phyloP scores from a whole-genome alignment of 2,797 vertebrate species.

The Anguilla pacifica region DNA sequence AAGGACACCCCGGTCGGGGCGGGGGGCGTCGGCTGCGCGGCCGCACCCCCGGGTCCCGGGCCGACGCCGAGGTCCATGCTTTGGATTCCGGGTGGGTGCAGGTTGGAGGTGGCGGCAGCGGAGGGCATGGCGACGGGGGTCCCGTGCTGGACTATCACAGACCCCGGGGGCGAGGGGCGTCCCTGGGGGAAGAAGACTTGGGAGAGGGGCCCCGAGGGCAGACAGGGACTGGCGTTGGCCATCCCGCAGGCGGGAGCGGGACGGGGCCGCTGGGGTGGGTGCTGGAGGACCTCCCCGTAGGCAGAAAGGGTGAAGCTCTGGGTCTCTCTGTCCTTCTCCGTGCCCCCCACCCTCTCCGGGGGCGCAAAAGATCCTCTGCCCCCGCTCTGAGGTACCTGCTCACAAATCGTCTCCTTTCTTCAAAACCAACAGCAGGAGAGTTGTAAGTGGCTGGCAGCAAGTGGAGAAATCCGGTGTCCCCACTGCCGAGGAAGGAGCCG shows the following conservation, averaged over 20 bases:
- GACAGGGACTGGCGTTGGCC: constrained; percentile 74
- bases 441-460: not conserved
- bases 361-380: constrained; percentile 44
- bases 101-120: constrained; percentile 47
- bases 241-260: constrained; percentile 52
- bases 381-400: not conserved
- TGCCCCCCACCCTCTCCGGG: constrained; percentile 45
- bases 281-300: not conserved
- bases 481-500: constrained; percentile 45
- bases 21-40: constrained; percentile 51
- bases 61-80: constrained; percentile 51
- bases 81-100: constrained; percentile 50
- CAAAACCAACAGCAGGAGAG: constrained; percentile 8
- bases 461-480: constrained; percentile 5
- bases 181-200: constrained; percentile 70
- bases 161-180: constrained; percentile 58
- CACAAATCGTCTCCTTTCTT: constrained; percentile 14
- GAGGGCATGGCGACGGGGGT: constrained; percentile 54
- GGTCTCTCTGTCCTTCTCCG: constrained; percentile 42
- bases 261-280: constrained; percentile 3
- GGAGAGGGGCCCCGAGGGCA: constrained; percentile 60
- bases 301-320: constrained; percentile 19
- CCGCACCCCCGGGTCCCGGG: constrained; percentile 49
- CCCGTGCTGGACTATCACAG: constrained; percentile 62
- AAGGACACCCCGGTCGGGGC: constrained; percentile 80